phyloP scores from a whole-genome alignment of 2,888 invertebrate genomes.

The Metacarcinus magister region DNA sequence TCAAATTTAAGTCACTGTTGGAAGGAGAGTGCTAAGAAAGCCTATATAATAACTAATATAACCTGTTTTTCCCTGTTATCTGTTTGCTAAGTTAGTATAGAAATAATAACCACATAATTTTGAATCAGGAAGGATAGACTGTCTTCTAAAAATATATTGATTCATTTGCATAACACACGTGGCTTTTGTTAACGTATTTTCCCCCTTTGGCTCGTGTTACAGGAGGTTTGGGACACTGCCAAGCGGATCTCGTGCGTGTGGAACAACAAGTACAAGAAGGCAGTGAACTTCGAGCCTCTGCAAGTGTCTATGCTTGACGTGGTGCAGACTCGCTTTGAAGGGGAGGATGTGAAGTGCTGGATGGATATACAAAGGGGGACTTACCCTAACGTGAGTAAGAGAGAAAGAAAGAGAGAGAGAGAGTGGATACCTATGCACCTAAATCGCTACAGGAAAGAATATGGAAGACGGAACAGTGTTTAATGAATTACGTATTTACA shows the following conservation, averaged over 20 bases:
- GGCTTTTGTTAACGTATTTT: not conserved
- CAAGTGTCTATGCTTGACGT: slow-evolving; percentile 83
- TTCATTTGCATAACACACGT: not conserved
- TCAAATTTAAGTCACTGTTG: not conserved
- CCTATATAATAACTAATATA: too few species aligned
- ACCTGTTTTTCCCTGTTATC: too few species aligned
- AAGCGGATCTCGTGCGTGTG: slow-evolving; percentile 83
- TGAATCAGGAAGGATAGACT: not conserved
- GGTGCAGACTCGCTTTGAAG: slow-evolving; percentile 83
- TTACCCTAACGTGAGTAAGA: slow-evolving; percentile 88
- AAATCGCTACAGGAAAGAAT: too few species aligned
- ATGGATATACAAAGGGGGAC: slow-evolving; percentile 84
- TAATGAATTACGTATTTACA: too few species aligned
- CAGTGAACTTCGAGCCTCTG: slow-evolving; percentile 83
- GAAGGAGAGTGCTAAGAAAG: not conserved
- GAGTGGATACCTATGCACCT: too few species aligned
- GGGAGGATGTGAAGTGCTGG: slow-evolving; percentile 83
- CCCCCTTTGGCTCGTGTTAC: slow-evolving; percentile 43
- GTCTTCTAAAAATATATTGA: not conserved
- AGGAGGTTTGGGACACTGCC: slow-evolving; percentile 83
- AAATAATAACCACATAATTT: too few species aligned
- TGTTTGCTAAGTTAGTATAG: too few species aligned
- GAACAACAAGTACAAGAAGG: slow-evolving; percentile 82
- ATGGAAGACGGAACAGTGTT: too few species aligned
- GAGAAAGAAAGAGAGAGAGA: not conserved